Evolutionary conservation across 2,888 invertebrate species (phyloP).

Genomic region (Andricus curvator): DNA sequence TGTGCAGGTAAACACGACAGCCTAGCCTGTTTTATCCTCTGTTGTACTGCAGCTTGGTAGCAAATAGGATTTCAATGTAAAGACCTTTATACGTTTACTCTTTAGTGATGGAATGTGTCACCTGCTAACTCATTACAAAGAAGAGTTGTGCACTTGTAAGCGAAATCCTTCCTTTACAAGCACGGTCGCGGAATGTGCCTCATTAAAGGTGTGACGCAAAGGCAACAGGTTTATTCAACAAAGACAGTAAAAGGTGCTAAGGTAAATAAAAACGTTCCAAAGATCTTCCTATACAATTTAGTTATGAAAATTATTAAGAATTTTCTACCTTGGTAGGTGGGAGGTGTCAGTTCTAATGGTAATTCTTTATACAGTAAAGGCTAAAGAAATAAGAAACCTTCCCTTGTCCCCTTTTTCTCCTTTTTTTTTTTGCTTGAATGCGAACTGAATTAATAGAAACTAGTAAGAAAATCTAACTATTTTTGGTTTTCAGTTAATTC

Average conservation of each 20-base stretch:
- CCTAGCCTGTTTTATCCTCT: slow-evolving; percentile 16
- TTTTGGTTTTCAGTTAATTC: too few species aligned
- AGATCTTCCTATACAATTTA: not conserved
- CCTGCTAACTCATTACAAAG: slow-evolving; percentile 31
- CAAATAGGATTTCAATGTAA: slow-evolving; percentile 22
- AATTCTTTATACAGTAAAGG: too few species aligned
- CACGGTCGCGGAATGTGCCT: slow-evolving; percentile 1
- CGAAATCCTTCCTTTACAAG: slow-evolving; percentile 8
- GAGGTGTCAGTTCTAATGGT: too few species aligned
- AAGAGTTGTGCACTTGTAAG: slow-evolving; percentile 15
- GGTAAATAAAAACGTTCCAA: not conserved
- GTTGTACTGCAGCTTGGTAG: slow-evolving; percentile 11
- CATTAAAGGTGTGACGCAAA: slow-evolving; percentile 5
- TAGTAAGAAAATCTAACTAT: too few species aligned
- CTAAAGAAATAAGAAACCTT: too few species aligned
- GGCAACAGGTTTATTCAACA: not conserved
- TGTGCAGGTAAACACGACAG: slow-evolving; percentile 30
- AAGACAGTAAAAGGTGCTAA: not conserved
- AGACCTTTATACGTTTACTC: slow-evolving; percentile 25
- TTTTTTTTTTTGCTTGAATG: too few species aligned
- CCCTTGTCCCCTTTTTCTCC: too few species aligned
- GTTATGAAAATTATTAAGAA: not conserved
- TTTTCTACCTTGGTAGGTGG: not conserved
- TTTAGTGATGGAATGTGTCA: slow-evolving; percentile 24
- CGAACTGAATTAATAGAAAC: too few species aligned